phyloP scores from a whole-genome alignment of 2,797 vertebrate genomes.

The Taeniopygia guttata region DNA sequence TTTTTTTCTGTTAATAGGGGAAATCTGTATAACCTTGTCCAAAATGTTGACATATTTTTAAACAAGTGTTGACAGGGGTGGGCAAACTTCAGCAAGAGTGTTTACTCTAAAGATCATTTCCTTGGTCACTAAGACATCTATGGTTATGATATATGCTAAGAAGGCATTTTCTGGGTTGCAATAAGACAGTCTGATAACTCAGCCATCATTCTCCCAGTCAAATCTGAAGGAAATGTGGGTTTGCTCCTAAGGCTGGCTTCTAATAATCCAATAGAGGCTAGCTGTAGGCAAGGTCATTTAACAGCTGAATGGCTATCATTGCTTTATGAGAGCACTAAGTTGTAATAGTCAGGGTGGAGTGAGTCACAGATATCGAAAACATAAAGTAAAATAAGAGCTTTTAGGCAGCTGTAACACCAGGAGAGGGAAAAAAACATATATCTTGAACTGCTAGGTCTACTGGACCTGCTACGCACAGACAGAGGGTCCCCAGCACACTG shows the following conservation, averaged over 20 bases:
- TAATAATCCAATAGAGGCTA: conserved; percentile 20
- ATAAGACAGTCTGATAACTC: neutral
- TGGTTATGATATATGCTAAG: conserved; percentile 12
- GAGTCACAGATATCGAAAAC: neutral
- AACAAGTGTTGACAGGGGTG: conserved; percentile 48
- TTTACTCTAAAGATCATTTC: conserved; percentile 25
- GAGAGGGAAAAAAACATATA: neutral
- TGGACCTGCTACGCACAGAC: neutral
- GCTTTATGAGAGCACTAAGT: neutral
- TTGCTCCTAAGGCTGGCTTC: conserved; percentile 4
- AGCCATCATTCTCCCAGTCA: neutral
- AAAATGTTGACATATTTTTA: conserved; percentile 41
- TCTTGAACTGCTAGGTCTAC: neutral
- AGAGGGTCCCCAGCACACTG: neutral
- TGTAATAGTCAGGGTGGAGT: neutral
- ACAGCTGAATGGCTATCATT: neutral
- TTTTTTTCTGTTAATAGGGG: conserved; percentile 7
- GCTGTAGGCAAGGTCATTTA: conserved; percentile 56
- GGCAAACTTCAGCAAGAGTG: conserved; percentile 13
- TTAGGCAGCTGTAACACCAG: neutral
- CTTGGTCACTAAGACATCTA: neutral
- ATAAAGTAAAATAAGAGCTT: conserved; percentile 14
- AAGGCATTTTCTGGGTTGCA: neutral
- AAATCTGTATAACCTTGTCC: conserved; percentile 54
- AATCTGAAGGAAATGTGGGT: conserved; percentile 3